phyloP scores from a whole-genome alignment of 2,797 vertebrate genomes.

The Zenarchopterus dispar region DNA sequence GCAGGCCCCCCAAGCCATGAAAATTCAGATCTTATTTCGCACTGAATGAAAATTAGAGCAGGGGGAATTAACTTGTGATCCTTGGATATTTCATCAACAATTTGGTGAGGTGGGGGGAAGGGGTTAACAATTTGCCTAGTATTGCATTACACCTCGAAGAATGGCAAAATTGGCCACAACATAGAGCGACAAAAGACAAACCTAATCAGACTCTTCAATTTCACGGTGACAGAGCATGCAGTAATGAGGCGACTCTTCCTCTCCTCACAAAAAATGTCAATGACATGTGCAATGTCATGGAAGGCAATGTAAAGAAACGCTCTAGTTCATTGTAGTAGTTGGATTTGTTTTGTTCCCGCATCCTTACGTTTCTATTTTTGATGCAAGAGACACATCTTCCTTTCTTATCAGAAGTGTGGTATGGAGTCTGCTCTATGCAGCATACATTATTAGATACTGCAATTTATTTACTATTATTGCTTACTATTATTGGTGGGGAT shows the following conservation, averaged over 20 bases:
- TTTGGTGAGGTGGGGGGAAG: constrained; percentile 38
- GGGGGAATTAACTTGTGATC: constrained; percentile 78
- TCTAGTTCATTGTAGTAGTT: constrained; percentile 34
- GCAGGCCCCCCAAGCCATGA: constrained; percentile 55
- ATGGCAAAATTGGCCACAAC: constrained; percentile 71
- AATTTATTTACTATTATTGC: no score
- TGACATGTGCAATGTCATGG: constrained; percentile 40
- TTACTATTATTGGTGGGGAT: no score
- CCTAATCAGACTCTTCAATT: constrained; percentile 81
- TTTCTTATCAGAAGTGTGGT: no score
- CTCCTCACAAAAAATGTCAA: constrained; percentile 43
- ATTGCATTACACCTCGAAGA: constrained; percentile 73
- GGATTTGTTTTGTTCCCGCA: constrained; percentile 22
- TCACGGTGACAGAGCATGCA: constrained; percentile 71
- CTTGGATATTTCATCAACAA: constrained; percentile 75
- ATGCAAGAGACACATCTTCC: no score
- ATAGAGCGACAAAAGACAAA: constrained; percentile 63
- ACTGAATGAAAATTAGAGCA: constrained; percentile 68
- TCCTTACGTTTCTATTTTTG: not conserved
- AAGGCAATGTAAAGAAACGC: constrained; percentile 27
- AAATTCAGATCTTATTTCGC: constrained; percentile 78
- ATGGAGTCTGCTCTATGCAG: no score
- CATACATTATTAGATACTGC: no score
- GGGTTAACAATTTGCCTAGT: constrained; percentile 77
- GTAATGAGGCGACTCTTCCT: constrained; percentile 71